A percentile compares a stretch with the other conserved stretches of the same genome.
Conservation (phyloP, 2,113 vertebrate species). For the Maccullochella peelii region DNA sequence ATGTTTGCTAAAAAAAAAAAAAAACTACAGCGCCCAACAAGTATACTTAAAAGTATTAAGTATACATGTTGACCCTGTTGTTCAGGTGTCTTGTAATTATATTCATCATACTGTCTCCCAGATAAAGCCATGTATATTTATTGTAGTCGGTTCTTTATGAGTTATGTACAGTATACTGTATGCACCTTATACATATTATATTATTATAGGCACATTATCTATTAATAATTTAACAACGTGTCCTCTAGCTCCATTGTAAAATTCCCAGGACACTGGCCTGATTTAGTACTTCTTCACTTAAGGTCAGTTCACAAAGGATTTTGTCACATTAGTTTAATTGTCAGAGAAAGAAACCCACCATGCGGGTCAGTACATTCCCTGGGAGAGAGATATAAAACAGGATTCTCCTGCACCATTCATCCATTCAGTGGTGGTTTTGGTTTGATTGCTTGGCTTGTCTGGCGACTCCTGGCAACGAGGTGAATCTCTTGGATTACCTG, state of each 20-base stretch:
- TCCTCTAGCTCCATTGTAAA: background rate
- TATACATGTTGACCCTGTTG: too few relatives aligned
- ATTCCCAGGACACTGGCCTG: background rate
- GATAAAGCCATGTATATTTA: background rate
- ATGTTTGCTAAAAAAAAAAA: background rate
- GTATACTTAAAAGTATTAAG: background rate
- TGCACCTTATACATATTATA: background rate
- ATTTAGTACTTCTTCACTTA: constrained; percentile 2
- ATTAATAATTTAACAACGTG: background rate
- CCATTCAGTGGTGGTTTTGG: background rate
- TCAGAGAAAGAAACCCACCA: constrained; percentile 15
- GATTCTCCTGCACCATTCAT: constrained; percentile 5
- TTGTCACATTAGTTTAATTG: too few relatives aligned
- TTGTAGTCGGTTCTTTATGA: background rate
- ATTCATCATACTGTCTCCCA: background rate
- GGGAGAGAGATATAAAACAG: constrained; percentile 18
- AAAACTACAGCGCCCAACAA: background rate
- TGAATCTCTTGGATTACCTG: constrained; percentile 40
- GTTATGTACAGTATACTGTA: background rate
- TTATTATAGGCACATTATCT: background rate
- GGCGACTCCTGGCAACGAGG: constrained; percentile 30
- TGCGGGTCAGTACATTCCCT: background rate
- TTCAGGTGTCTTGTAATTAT: background rate
- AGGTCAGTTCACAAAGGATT: constrained; percentile 22
- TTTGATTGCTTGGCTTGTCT: constrained; percentile 32